Evolutionary conservation across 30 jellyfish, hydroid and myxozoan genomes (phyloP).

Genomic region (Aurelia coerulea): DNA sequence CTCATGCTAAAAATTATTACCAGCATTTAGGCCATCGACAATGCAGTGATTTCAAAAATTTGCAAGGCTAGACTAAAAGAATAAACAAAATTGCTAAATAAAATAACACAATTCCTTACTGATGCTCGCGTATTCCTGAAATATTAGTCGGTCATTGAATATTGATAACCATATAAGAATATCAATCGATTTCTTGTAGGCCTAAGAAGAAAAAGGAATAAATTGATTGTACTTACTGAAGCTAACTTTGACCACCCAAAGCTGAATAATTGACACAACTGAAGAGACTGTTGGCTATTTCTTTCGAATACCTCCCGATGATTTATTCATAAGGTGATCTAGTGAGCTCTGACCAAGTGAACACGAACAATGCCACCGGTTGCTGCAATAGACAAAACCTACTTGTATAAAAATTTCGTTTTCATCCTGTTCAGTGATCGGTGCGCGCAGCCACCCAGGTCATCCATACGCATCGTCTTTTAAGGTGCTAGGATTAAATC

Average conservation of each 20-base stretch:
- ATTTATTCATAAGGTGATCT: slow-evolving; percentile 76
- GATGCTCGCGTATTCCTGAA: too few species aligned
- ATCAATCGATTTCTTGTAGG: neutral
- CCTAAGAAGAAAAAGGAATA: neutral
- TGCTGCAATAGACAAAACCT: slow-evolving; percentile 20
- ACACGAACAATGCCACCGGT: slow-evolving; percentile 67
- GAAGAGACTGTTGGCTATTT: slow-evolving; percentile 41
- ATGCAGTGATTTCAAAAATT: too few species aligned
- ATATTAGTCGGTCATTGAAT: neutral
- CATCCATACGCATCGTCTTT: slow-evolving; percentile 45
- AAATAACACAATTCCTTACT: neutral
- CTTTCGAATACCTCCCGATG: slow-evolving; percentile 40
- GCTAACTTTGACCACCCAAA: slow-evolving; percentile 71
- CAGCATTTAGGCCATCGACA: too few species aligned
- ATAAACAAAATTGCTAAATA: neutral
- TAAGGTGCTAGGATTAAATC: slow-evolving; percentile 22
- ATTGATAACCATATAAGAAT: neutral
- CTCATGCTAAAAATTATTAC: too few species aligned
- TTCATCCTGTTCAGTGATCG: slow-evolving; percentile 71
- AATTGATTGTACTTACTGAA: slow-evolving; percentile 4
- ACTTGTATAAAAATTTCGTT: slow-evolving; percentile 53
- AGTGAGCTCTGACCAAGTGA: slow-evolving; percentile 56
- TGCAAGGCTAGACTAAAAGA: too few species aligned
- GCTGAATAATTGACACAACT: slow-evolving; percentile 53
- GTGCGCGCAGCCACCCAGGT: slow-evolving; percentile 25